phyloP scores from a whole-genome alignment of 1,140 invertebrate species.

The Drosophila seguyi region DNA sequence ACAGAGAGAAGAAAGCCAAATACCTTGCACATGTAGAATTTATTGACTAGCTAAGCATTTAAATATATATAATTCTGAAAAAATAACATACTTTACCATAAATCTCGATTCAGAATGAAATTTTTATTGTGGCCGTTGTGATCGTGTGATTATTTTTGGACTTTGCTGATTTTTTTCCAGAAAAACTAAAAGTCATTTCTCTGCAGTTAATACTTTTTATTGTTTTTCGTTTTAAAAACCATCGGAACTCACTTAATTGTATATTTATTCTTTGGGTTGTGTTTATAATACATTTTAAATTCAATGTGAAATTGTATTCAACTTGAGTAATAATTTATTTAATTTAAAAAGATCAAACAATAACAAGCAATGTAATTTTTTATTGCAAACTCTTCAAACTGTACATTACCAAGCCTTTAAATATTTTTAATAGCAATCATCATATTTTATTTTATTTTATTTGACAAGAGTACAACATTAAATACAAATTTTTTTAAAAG shows the following conservation, averaged over 20 bases:
- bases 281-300: not conserved
- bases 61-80: slow-evolving; percentile 14
- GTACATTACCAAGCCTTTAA: not conserved
- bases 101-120: slow-evolving; percentile 38
- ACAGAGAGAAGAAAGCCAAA: slow-evolving; percentile 27
- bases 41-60: slow-evolving; percentile 46
- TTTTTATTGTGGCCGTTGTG: not conserved
- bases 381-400: not conserved
- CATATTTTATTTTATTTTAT: too few relatives aligned
- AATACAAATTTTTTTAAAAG: too few relatives aligned
- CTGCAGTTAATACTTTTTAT: too few relatives aligned
- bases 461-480: too few relatives aligned
- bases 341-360: too few relatives aligned
- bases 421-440: too few relatives aligned
- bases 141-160: not conserved
- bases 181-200: not conserved
- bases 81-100: slow-evolving; percentile 6
- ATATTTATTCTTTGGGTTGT: not conserved
- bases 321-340: too few relatives aligned
- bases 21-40: slow-evolving; percentile 29
- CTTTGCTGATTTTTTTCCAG: not conserved
- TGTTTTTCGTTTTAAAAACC: not conserved
- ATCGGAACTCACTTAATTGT: not conserved
- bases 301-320: not conserved
- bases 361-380: not conserved